These are phyloP conservation scores for Valencia hispanica DNA, from an alignment of 2,797 vertebrate genomes.

Conservation along the genomic window DNA sequence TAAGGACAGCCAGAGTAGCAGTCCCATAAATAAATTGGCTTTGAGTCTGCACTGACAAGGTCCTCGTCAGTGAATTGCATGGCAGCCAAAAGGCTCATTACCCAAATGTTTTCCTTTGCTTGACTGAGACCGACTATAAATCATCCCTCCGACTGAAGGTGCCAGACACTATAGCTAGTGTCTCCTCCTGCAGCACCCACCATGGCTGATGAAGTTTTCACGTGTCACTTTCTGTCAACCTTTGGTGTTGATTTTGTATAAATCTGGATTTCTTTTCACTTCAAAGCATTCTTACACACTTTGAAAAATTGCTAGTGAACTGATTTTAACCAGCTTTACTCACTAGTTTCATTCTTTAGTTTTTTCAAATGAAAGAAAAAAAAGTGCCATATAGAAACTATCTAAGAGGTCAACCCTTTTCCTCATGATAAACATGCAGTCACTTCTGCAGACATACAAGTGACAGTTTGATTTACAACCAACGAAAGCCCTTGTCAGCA, in stretches of 20 bases:
- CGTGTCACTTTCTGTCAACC: neutral
- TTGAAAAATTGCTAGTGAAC: neutral
- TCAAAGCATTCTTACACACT: neutral
- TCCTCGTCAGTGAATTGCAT: conserved; percentile 16
- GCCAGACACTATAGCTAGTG: neutral
- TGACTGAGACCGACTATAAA: conserved; percentile 38
- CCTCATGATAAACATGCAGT: conserved; percentile 13
- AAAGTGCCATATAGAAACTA: neutral
- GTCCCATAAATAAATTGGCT: conserved; percentile 28
- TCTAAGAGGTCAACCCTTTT: neutral
- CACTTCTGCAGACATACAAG: conserved; percentile 17
- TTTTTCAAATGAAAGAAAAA: neutral
- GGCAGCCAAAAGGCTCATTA: conserved; percentile 42
- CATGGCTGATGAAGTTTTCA: neutral
- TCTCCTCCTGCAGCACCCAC: neutral
- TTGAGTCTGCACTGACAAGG: conserved; percentile 22
- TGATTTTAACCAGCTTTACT: neutral
- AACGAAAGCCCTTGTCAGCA: conserved; percentile 80
- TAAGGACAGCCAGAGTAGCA: conserved; percentile 9
- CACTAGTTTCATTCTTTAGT: neutral
- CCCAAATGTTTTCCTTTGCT: conserved; percentile 37
- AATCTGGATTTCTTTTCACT: neutral
- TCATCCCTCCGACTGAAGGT: conserved; percentile 27
- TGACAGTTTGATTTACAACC: conserved; percentile 70
- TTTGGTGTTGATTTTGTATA: neutral